Evolutionary conservation across 2,113 vertebrate species (phyloP).

Genomic region (Peucedramus taeniatus): DNA sequence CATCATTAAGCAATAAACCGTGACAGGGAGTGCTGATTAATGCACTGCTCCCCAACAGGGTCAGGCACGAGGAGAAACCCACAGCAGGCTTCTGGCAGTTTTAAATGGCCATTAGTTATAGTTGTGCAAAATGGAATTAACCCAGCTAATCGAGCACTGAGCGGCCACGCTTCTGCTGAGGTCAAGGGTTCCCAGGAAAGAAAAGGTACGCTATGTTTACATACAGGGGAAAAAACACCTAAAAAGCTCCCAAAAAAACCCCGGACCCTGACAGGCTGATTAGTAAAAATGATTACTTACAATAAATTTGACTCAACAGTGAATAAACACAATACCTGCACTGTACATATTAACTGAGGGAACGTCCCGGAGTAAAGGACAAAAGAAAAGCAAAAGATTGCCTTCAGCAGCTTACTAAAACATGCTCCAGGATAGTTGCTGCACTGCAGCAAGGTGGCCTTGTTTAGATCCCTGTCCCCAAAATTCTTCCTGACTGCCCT

Average conservation of each 20-base stretch:
- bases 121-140: conserved; percentile 35
- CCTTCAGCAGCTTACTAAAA: background rate
- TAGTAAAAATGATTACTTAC: background rate
- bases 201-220: background rate
- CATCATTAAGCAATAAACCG: conserved; percentile 33
- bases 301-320: background rate
- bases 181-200: background rate
- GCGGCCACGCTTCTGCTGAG: background rate
- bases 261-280: background rate
- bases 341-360: background rate
- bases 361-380: background rate
- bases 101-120: conserved; percentile 24
- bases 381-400: background rate
- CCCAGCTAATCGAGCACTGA: background rate
- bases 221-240: no score
- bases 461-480: background rate
- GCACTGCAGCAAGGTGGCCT: background rate
- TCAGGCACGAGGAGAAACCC: background rate
- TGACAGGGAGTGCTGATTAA: conserved; percentile 39
- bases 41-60: background rate
- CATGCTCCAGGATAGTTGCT: fast-evolving
- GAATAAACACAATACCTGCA: background rate
- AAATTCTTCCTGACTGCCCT: background rate
- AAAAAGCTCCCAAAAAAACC: background rate
- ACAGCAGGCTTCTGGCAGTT: background rate